Evolutionary conservation across 1,140 invertebrate species (phyloP).

Genomic region (Anadara kagoshimensis): DNA sequence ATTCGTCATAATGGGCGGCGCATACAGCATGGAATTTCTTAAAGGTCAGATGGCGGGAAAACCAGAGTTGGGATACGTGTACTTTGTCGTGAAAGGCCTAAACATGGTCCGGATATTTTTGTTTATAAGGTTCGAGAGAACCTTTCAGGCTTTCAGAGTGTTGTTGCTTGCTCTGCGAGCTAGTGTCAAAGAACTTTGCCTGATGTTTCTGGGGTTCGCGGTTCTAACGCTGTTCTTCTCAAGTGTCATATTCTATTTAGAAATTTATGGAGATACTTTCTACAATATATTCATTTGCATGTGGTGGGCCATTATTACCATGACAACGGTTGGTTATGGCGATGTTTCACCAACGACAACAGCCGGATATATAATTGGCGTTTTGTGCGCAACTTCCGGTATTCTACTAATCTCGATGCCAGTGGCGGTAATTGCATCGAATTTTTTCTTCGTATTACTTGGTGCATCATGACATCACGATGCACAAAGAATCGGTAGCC

Average conservation of each 20-base stretch:
- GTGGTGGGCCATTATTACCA: constrained; percentile 98
- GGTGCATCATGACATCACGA: too few species aligned
- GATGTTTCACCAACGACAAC: constrained; percentile 54
- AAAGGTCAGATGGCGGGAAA: background rate
- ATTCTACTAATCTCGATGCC: constrained; percentile 91
- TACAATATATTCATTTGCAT: constrained; percentile 91
- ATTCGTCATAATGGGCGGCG: constrained; percentile 11
- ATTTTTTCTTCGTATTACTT: constrained; percentile 76
- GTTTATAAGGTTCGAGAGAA: constrained; percentile 43
- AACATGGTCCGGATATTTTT: constrained; percentile 42
- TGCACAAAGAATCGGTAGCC: too few species aligned
- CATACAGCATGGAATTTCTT: constrained; percentile 3
- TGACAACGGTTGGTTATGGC: constrained; percentile 98
- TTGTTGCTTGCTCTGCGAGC: constrained; percentile 60
- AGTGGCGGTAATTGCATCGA: constrained; percentile 92
- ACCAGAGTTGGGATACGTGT: constrained; percentile 10
- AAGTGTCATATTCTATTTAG: constrained; percentile 55
- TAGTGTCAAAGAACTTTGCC: constrained; percentile 53
- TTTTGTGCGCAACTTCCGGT: constrained; percentile 88
- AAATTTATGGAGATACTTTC: constrained; percentile 47
- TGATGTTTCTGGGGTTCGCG: constrained; percentile 54
- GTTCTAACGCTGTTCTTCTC: constrained; percentile 50
- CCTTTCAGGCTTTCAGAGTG: constrained; percentile 39
- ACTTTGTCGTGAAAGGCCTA: constrained; percentile 9
- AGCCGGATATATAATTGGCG: constrained; percentile 79